Evolutionary conservation across 1,140 invertebrate species (phyloP), one percentile per base, ranked within the genome.

Genomic region (Rhyacophila brunnea): DNA sequence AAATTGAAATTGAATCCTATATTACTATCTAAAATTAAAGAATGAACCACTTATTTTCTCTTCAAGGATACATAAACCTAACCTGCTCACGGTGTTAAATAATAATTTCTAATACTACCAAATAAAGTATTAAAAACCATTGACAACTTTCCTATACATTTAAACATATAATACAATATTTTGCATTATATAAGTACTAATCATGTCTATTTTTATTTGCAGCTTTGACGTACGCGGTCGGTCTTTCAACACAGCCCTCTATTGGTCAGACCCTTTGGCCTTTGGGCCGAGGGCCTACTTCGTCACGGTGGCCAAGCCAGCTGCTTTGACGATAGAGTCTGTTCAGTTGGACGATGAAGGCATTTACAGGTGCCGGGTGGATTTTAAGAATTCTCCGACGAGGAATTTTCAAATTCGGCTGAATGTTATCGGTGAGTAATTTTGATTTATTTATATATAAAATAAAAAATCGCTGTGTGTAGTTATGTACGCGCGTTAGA

Each of bases 401-500:
- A 84, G 91, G 66, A 95, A 95, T 75, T 91, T 88, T 70, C 88
- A 92, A 76, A 91, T 95, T 68, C 90, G 91, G 71, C 83, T 96
- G 65, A 92, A 91, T 66, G 91, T 95, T 63, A 93, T 94, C 72
- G 91, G 93, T 96, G 81, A 87, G 87, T 81, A 40, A n/a, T n/a
- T n/a, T n/a, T n/a, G n/a, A n/a, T n/a, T n/a, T n/a, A n/a, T 7
- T 35, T 35, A 35, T 35, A 35, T 35, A 35, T 35, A 35, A 35
- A 35, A 35, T 35, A 35, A 35, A 35, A 35, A 7, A n/a, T 7
- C 6, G 34, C 6, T 35, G 6, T n/a, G n/a, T n/a, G n/a, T n/a
- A n/a, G n/a, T n/a, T n/a, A n/a, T n/a, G n/a, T n/a, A n/a, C n/a
- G n/a, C n/a, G n/a, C n/a, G n/a, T n/a, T n/a, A n/a, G n/a, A n/a